Evolutionary conservation across 2,888 invertebrate species (phyloP).

Genomic region (Choristoneura rosaceana): DNA sequence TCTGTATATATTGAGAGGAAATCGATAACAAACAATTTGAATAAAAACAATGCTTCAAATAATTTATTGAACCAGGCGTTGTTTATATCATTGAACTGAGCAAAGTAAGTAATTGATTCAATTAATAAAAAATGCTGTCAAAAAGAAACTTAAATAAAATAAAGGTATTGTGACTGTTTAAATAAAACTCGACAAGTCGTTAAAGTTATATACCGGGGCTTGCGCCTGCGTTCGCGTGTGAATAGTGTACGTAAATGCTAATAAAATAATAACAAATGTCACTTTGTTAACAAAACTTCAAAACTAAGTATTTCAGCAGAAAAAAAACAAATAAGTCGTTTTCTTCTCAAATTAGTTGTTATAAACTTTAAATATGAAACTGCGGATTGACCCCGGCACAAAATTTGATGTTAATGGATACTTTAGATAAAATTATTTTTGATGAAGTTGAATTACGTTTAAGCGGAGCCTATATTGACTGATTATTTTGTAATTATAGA

Average conservation of each 20-base stretch:
- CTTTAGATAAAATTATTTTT: neutral
- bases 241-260: neutral
- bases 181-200: neutral
- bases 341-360: neutral
- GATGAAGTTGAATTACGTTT: neutral
- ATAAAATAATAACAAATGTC: neutral
- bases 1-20: too few relatives aligned
- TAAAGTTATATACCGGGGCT: neutral
- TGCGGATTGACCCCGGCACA: neutral
- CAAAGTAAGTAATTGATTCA: too few relatives aligned
- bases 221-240: neutral
- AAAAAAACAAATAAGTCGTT: neutral
- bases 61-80: too few relatives aligned
- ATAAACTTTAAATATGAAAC: neutral
- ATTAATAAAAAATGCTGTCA: too few relatives aligned
- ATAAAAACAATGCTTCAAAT: too few relatives aligned
- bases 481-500: conserved; percentile 8
- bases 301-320: neutral
- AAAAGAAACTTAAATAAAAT: too few relatives aligned
- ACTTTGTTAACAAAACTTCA: neutral
- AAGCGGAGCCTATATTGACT: neutral
- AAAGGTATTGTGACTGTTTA: neutral
- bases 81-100: too few relatives aligned
- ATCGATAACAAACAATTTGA: too few relatives aligned
- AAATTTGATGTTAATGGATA: neutral